Evolutionary conservation across 2,113 vertebrate species (phyloP), one percentile per base, ranked within the genome.

Genomic region (Sorex araneus): DNA sequence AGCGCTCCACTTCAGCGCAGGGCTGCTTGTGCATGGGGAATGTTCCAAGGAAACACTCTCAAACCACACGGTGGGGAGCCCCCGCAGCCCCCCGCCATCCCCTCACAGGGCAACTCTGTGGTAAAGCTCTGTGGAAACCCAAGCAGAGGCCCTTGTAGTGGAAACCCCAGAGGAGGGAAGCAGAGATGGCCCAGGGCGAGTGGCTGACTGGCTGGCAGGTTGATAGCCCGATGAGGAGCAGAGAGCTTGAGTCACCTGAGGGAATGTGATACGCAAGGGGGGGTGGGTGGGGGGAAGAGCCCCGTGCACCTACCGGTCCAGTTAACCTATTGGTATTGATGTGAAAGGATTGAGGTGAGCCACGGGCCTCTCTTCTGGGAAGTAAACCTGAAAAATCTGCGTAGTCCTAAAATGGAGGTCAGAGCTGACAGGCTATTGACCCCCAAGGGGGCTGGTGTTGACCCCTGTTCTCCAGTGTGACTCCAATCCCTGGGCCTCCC

Each of bases 251-350:
- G 32, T 94, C 92, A 91, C 36, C 32, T 34, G 8, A 12, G 63
- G 91, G 84, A 79, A 81, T 1, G 0, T 54, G 47, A 57, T 75
- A 8, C 27, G 0, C 0, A 71, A 74, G 69, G 45, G 32, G 76
- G 66, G 76, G 5, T n/a, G n/a, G 40, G 40, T 40, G 40, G 1
- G 50, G 83, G n/a, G 43, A 15, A 18, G 25, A 34, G 18, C 32
- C 23, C 34, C 4, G 5, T 8, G 3, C 5, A 63, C 1, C 8
- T 50, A 83, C 4, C 12, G 80, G 75, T 57, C 69, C 81, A 84
- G 81, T 73, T 84, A 27, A 50, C 25, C 28, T 76, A 34, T 82
- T 64, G 81, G 67, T 87, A 75, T 78, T 3, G 85, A 90, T 79
- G 43, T 47, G 23, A 43, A 54, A 23, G 7, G 79, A 71, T 15